Conservation (phyloP, 2,113 vertebrate genomes). For the Rhagologus leucostigma region DNA sequence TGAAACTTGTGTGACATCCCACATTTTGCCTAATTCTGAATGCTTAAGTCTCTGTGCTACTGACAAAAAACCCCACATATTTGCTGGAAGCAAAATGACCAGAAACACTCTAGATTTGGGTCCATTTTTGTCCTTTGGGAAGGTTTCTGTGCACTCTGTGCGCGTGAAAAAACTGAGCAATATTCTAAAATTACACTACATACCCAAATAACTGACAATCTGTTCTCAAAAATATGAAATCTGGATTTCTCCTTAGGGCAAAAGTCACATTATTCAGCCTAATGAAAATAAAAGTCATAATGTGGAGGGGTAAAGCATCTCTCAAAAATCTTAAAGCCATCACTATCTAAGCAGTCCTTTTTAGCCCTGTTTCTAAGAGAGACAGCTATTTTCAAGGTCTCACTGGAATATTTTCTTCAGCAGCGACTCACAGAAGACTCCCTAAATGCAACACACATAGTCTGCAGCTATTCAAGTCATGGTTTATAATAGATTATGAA, state of each 20-base stretch:
- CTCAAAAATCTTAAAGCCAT: neutral
- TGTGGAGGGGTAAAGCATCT: neutral
- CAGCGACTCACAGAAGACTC: neutral
- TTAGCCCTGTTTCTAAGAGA: neutral
- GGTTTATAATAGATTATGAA: neutral
- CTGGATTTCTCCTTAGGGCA: neutral
- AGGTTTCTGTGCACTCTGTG: neutral
- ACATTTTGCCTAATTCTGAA: neutral
- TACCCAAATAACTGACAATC: neutral
- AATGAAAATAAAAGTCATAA: constrained; percentile 10
- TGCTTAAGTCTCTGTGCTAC: neutral
- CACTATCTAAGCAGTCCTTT: neutral
- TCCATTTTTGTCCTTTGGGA: neutral
- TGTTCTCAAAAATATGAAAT: neutral
- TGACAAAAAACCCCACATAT: neutral
- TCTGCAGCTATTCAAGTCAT: neutral
- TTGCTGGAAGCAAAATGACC: neutral
- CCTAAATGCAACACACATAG: neutral
- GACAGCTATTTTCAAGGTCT: neutral
- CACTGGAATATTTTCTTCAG: neutral
- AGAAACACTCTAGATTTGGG: neutral
- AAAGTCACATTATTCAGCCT: neutral
- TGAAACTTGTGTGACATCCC: neutral
- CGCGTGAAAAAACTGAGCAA: neutral
- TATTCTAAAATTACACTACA: neutral